These are phyloP conservation scores for Ligdia adustata DNA, from an alignment of 2,888 invertebrate species.

Conservation along the genomic window DNA sequence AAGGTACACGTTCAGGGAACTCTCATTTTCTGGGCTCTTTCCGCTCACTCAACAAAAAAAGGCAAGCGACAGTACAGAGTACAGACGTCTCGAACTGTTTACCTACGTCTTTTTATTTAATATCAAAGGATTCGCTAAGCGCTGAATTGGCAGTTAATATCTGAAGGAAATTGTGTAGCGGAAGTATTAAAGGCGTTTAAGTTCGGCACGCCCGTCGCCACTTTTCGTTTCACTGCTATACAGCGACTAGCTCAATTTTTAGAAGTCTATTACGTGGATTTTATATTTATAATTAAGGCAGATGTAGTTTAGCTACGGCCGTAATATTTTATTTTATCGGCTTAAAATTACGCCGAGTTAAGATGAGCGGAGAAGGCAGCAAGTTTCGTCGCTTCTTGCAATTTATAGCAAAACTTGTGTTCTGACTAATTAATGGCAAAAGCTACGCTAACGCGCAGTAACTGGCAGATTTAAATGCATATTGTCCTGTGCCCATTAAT, in stretches of 20 bases:
- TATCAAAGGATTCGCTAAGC: conserved; percentile 58
- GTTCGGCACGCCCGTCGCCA: conserved; percentile 59
- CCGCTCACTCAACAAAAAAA: conserved; percentile 43
- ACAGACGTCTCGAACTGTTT: conserved; percentile 34
- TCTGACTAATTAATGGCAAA: conserved; percentile 80
- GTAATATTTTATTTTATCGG: conserved; percentile 81
- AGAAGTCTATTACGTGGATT: conserved; percentile 74
- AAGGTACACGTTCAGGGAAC: conserved; percentile 45
- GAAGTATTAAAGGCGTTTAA: conserved; percentile 67
- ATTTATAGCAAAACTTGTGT: conserved; percentile 82
- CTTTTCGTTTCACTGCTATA: conserved; percentile 59
- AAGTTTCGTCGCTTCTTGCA: conserved; percentile 71
- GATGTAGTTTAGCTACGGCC: conserved; percentile 63
- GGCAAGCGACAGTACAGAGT: conserved; percentile 37
- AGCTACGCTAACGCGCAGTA: conserved; percentile 64
- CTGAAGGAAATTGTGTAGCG: conserved; percentile 58
- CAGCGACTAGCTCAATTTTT: conserved; percentile 65
- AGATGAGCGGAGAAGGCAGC: conserved; percentile 71
- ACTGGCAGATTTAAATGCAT: conserved; percentile 67
- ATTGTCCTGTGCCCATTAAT: conserved; percentile 63
- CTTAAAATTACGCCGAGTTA: conserved; percentile 69
- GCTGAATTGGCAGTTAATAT: conserved; percentile 64
- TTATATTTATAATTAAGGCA: conserved; percentile 72
- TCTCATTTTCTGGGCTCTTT: conserved; percentile 48
- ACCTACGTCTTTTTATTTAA: conserved; percentile 43